Evolutionary conservation across 2,797 vertebrate species (phyloP).

Genomic region (Microchirus variegatus): DNA sequence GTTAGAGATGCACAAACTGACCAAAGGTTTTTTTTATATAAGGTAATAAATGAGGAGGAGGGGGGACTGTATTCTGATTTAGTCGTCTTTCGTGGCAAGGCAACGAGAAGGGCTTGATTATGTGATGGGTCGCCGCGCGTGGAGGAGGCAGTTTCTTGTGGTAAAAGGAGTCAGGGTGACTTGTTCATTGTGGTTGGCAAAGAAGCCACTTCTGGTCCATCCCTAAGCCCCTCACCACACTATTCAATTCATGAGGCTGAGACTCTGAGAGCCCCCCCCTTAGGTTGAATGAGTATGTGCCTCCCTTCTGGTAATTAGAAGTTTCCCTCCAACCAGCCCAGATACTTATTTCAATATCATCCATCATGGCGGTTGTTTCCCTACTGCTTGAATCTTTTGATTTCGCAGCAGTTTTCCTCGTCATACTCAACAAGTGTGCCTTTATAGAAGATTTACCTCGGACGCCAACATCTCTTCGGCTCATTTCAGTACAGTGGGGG

Average conservation of each 20-base stretch:
- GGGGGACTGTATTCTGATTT: slow-evolving; percentile 57
- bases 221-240: slow-evolving; percentile 67
- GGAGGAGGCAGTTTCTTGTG: slow-evolving; percentile 60
- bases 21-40: slow-evolving; percentile 79
- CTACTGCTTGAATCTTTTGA: slow-evolving; percentile 38
- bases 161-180: slow-evolving; percentile 58
- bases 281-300: slow-evolving; percentile 63
- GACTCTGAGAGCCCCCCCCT: slow-evolving; percentile 55
- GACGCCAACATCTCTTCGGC: slow-evolving; percentile 29
- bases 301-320: slow-evolving; percentile 73
- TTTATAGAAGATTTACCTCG: slow-evolving; percentile 55
- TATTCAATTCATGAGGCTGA: slow-evolving; percentile 72
- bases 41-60: slow-evolving; percentile 81
- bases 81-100: slow-evolving; percentile 55
- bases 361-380: slow-evolving; percentile 72
- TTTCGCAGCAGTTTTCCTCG: slow-evolving; percentile 41
- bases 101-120: slow-evolving; percentile 73
- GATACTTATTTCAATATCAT: slow-evolving; percentile 73
- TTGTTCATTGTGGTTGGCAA: slow-evolving; percentile 71
- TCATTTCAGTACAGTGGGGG: slow-evolving; percentile 43
- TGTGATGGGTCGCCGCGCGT: slow-evolving; percentile 56
- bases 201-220: slow-evolving; percentile 75
- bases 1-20: slow-evolving; percentile 88
- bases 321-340: slow-evolving; percentile 63
- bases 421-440: slow-evolving; percentile 56